Conservation (phyloP, 2,113 vertebrate species). For the Nanorana parkeri region DNA sequence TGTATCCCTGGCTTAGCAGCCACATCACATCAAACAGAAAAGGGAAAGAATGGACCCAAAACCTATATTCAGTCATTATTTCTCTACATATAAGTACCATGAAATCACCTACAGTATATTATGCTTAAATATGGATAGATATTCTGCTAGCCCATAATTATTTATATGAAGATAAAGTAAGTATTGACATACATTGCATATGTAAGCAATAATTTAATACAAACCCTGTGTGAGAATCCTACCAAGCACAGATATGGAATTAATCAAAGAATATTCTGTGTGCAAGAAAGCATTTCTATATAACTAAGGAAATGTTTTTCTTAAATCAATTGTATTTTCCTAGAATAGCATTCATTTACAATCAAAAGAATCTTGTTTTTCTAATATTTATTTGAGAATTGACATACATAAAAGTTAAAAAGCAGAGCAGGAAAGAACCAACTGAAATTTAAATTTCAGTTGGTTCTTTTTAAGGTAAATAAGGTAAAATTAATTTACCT, state of each 20-base stretch:
- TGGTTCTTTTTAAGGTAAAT: no score
- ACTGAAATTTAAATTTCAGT: no score
- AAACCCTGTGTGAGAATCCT: conserved; percentile 19
- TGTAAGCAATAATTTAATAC: conserved; percentile 38
- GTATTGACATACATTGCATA: conserved; percentile 37
- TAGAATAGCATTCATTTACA: no score
- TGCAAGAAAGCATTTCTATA: no score
- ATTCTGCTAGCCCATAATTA: conserved; percentile 14
- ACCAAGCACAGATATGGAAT: not conserved
- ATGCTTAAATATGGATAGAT: not conserved
- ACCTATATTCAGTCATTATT: conserved; percentile 27
- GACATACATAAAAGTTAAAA: no score
- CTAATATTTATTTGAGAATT: no score
- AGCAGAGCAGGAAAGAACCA: no score
- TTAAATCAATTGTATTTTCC: no score
- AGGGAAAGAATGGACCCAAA: conserved; percentile 61
- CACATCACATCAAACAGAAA: conserved; percentile 55
- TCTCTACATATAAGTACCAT: conserved; percentile 12
- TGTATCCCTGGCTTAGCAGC: conserved; percentile 35
- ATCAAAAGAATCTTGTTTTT: no score
- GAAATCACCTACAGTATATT: conserved; percentile 1
- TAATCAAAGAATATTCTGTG: not conserved
- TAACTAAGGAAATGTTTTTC: no score
- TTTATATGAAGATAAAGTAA: conserved; percentile 27
- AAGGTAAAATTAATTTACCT: no score